phyloP scores from a whole-genome alignment of 2,888 invertebrate genomes.

The Troides oblongomaculatus region DNA sequence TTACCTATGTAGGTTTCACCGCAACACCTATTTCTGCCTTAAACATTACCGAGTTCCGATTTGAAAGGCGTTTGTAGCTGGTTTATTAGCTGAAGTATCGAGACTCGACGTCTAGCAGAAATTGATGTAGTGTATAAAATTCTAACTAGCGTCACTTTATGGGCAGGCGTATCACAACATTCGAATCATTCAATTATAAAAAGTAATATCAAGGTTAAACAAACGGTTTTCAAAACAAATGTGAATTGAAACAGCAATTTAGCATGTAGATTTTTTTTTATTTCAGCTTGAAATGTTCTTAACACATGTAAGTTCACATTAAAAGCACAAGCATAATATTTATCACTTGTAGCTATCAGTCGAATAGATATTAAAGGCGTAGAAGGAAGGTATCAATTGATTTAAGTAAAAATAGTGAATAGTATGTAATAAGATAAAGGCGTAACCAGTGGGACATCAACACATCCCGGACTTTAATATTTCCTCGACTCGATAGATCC shows the following conservation, averaged over 20 bases:
- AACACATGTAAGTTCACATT: slow-evolving; percentile 74
- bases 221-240: background rate
- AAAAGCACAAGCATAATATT: slow-evolving; percentile 77
- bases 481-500: slow-evolving; percentile 52
- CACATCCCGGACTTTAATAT: slow-evolving; percentile 51
- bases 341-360: slow-evolving; percentile 75
- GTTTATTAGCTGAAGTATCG: no score
- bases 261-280: slow-evolving; percentile 71
- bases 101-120: no score
- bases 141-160: no score
- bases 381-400: slow-evolving; percentile 65
- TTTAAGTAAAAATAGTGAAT: slow-evolving; percentile 37
- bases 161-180: no score
- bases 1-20: no score
- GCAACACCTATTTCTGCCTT: no score
- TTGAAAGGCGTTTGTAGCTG: no score
- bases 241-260: slow-evolving; percentile 44
- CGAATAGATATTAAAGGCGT: slow-evolving; percentile 67
- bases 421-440: slow-evolving; percentile 51
- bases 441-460: slow-evolving; percentile 72
- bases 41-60: no score
- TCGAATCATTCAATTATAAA: no score
- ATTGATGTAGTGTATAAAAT: no score
- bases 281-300: slow-evolving; percentile 63
- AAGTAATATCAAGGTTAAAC: no score